A percentile compares a stretch with the other conserved stretches of the same genome.
Evolutionary conservation across 2,888 invertebrate genomes (phyloP).

Genomic region (Rhyacophila evoluta): DNA sequence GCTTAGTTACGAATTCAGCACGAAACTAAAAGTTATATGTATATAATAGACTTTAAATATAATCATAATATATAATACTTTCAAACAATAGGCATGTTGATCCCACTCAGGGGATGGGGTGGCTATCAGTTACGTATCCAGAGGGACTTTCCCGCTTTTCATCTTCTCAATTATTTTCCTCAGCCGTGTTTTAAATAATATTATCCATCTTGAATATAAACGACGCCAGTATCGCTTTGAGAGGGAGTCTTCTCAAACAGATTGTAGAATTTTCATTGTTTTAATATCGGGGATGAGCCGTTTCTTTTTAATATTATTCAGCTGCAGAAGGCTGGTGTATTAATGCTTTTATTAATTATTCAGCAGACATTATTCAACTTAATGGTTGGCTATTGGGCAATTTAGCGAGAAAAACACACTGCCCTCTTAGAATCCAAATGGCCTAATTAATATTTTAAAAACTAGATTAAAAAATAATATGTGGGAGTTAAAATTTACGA

Average conservation of each 20-base stretch:
- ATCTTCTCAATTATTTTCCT: constrained; percentile 16
- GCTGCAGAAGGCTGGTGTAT: not conserved
- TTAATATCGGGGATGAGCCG: not conserved
- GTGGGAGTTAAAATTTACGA: too few species aligned
- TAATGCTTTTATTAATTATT: constrained; percentile 19
- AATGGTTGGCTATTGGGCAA: not conserved
- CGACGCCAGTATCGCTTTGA: not conserved
- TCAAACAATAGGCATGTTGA: not conserved
- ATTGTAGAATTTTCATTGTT: constrained; percentile 19
- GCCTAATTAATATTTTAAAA: too few species aligned
- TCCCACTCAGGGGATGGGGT: not conserved
- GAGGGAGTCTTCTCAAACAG: not conserved
- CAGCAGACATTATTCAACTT: not conserved
- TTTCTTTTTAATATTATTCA: constrained; percentile 6
- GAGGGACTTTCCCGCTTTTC: constrained; percentile 1
- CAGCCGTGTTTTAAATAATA: constrained; percentile 18
- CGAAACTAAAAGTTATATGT: too few species aligned
- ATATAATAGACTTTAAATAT: too few species aligned
- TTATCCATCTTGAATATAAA: constrained; percentile 24
- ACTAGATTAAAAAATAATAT: too few species aligned
- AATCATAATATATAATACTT: too few species aligned
- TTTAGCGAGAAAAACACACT: not conserved
- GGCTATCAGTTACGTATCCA: not conserved
- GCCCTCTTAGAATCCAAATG: not conserved
- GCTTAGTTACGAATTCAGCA: too few species aligned